phyloP scores from a whole-genome alignment of 2,888 invertebrate genomes.

The Rotaria socialis region DNA sequence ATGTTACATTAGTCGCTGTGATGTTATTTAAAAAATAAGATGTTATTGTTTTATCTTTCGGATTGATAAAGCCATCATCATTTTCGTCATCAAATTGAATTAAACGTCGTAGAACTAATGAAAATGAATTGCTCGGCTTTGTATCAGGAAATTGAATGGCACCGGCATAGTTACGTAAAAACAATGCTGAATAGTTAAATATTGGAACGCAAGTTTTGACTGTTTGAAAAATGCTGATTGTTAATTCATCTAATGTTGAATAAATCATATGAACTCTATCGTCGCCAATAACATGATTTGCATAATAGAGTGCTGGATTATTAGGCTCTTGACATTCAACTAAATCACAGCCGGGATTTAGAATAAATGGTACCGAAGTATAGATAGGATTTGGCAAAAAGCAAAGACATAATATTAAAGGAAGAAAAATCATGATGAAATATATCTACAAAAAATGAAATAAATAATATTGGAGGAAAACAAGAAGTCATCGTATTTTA shows the following conservation, averaged over 20 bases:
- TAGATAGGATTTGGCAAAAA: not conserved
- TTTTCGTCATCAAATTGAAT: not conserved
- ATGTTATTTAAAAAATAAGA: not conserved
- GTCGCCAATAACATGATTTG: not conserved
- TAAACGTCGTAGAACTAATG: not conserved
- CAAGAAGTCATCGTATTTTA: not conserved
- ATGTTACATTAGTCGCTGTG: not conserved
- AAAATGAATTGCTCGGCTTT: not conserved
- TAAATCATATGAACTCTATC: not conserved
- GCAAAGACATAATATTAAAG: not conserved
- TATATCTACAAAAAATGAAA: not conserved
- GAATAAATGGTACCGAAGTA: not conserved
- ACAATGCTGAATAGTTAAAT: not conserved
- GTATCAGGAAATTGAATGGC: not conserved
- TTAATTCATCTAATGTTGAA: conserved; percentile 20
- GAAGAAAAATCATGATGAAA: not conserved
- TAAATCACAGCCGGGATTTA: conserved; percentile 19
- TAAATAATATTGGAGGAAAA: not conserved
- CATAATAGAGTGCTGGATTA: not conserved
- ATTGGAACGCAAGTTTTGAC: not conserved
- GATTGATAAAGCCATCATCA: not conserved
- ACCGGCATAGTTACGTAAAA: not conserved
- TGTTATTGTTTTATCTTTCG: not conserved
- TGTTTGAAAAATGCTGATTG: not conserved
- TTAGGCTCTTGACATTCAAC: not conserved